A percentile compares a stretch with the other conserved stretches of the same genome.
These are phyloP conservation scores for Thereuonema tuberculata DNA, from an alignment of 1,140 invertebrate genomes.

Conservation along the genomic window DNA sequence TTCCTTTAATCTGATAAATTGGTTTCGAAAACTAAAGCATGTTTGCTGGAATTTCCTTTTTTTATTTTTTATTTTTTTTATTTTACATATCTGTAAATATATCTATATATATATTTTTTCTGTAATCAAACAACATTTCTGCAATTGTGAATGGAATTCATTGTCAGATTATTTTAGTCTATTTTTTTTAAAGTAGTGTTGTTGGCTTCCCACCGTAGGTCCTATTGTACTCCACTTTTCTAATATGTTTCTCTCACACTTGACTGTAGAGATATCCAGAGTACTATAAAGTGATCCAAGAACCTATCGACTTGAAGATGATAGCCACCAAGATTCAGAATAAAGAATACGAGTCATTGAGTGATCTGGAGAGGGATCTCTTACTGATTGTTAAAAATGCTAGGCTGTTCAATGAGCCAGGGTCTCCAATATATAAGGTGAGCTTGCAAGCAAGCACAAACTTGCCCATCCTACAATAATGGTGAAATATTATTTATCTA, in stretches of 20 bases:
- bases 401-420: slow-evolving; percentile 89
- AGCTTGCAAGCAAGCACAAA: no score
- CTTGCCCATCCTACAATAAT: neutral
- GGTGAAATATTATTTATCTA: neutral
- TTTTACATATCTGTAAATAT: no score
- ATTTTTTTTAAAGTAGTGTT: neutral
- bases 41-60: no score
- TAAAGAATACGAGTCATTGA: slow-evolving; percentile 54
- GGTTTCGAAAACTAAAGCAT: no score
- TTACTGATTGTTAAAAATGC: slow-evolving; percentile 87
- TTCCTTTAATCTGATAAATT: no score
- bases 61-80: no score
- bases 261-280: slow-evolving; percentile 68
- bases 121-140: no score
- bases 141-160: slow-evolving; percentile 42
- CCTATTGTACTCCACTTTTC: neutral
- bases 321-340: slow-evolving; percentile 85
- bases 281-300: slow-evolving; percentile 91
- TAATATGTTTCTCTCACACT: no score
- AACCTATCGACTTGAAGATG: slow-evolving; percentile 86
- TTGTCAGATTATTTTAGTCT: neutral
- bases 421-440: slow-evolving; percentile 84
- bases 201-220: neutral
- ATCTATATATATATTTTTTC: no score
- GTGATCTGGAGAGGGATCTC: slow-evolving; percentile 81